A percentile compares a stretch with the other conserved stretches of the same genome.
These are phyloP conservation scores for Acutogordius australiensis DNA, from an alignment of 2,888 invertebrate species.

Conservation along the genomic window DNA sequence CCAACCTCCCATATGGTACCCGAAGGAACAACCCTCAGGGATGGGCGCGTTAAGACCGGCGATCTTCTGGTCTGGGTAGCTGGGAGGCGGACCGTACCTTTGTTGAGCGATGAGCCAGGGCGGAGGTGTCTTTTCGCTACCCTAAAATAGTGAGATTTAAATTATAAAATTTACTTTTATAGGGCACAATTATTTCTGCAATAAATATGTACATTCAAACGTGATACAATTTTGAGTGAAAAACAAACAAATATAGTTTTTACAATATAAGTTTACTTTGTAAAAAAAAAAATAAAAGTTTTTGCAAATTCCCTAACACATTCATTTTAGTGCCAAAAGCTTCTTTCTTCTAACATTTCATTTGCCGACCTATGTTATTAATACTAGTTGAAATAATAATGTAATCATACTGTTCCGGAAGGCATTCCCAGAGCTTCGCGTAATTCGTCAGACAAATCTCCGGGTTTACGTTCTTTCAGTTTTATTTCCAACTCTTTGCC, in stretches of 20 bases:
- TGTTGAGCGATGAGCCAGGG: slow-evolving; percentile 92
- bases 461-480: slow-evolving; percentile 87
- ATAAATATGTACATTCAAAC: no score
- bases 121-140: slow-evolving; percentile 37
- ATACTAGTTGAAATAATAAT: no score
- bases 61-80: slow-evolving; percentile 88
- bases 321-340: no score
- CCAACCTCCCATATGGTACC: slow-evolving; percentile 97
- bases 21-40: slow-evolving; percentile 71
- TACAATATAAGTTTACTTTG: no score
- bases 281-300: no score
- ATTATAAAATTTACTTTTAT: no score
- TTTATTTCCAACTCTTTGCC: slow-evolving; percentile 95
- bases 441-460: slow-evolving; percentile 74
- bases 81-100: slow-evolving; percentile 89
- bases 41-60: slow-evolving; percentile 90
- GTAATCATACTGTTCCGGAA: slow-evolving; percentile 43
- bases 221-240: no score
- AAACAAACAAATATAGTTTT: no score
- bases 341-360: no score
- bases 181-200: no score
- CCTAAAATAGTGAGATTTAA: slow-evolving; percentile 19
- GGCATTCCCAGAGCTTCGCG: slow-evolving; percentile 94
- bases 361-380: no score
- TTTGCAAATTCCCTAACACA: no score